Base-by-base conservation (phyloP, 2,113 vertebrate genomes). In the Pterocles orientalis region DNA sequence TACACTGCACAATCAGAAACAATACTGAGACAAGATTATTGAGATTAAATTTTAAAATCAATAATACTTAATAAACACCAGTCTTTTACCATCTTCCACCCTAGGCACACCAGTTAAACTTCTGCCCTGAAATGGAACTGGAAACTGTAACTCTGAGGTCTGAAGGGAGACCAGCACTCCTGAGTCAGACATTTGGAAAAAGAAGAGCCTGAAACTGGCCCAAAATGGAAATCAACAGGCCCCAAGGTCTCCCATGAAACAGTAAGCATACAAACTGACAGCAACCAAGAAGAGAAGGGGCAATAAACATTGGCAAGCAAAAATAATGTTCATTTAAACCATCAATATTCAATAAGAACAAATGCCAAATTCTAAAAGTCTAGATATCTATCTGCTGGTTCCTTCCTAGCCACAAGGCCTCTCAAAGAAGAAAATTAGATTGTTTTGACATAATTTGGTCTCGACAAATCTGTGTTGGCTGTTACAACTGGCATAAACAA, bases 371-470 rank as follows among this genome's bases (percentile, higher is more conserved):
- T 86, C 56, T 84, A 10, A 7, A 93, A 92, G 72, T 73, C 77
- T 86, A 23, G 50, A 16, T 90, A 89, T 95, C 80, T 82, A 81
- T 95, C 91, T 92, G 29, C 51, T 84, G 69, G 65, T 89, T 60
- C 60, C 54, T 88, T 87, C 57, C 66, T 94, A 92, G 89, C 94
- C 95, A 96, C 77, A 79, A 96, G 93, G 95, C 41, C 89, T 65
- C 73, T 89, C 91, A 92, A 91, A 92, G 66, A 79, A 82, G 77
- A 71, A 95, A 95, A 97, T 92, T 92, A 95, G 81, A 96, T 95
- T 95, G 57, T 86, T 97, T 94, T 97, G 91, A 95, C 91, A 72
- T 95, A 96, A 96, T 91, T 82, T 90, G 84, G 95, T 95, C 94
- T 91, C 41, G 0, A 95, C 69, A 91, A 94, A 96, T 97, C 94